phyloP scores from a whole-genome alignment of 2,113 vertebrate genomes.

The Lynx canadensis region DNA sequence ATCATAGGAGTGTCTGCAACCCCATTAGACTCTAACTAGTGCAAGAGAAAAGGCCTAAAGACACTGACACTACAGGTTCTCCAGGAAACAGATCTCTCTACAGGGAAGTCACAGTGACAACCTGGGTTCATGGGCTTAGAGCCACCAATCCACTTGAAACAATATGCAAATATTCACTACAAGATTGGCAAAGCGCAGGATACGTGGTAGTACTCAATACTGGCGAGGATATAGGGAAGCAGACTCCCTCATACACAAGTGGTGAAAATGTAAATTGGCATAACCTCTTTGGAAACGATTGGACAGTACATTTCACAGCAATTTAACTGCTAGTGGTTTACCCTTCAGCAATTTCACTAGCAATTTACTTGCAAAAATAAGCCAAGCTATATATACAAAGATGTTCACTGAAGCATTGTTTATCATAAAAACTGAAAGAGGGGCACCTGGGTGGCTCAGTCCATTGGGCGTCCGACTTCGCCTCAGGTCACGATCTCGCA shows the following conservation, averaged over 20 bases:
- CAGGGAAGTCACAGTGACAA: not conserved
- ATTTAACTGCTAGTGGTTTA: not conserved
- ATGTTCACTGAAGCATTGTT: not conserved
- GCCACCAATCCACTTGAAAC: not conserved
- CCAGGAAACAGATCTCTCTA: not conserved
- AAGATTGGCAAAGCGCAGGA: not conserved
- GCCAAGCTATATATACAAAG: not conserved
- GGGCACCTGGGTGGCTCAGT: no score
- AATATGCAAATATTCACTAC: not conserved
- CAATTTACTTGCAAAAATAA: slow-evolving; percentile 18
- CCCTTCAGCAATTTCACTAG: not conserved
- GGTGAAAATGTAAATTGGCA: not conserved
- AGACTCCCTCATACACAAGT: not conserved
- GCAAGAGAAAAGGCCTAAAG: not conserved
- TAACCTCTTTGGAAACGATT: not conserved
- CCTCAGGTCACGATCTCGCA: no score
- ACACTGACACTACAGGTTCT: not conserved
- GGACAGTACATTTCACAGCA: not conserved
- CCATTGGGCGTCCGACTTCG: no score
- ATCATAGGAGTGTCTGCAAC: not conserved
- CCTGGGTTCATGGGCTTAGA: not conserved
- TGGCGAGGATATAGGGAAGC: not conserved
- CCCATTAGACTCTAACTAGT: not conserved
- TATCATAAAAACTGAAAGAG: not conserved
- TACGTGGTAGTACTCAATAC: not conserved